Conservation (phyloP, 1,140 invertebrate species). For the Heliconius congener region DNA sequence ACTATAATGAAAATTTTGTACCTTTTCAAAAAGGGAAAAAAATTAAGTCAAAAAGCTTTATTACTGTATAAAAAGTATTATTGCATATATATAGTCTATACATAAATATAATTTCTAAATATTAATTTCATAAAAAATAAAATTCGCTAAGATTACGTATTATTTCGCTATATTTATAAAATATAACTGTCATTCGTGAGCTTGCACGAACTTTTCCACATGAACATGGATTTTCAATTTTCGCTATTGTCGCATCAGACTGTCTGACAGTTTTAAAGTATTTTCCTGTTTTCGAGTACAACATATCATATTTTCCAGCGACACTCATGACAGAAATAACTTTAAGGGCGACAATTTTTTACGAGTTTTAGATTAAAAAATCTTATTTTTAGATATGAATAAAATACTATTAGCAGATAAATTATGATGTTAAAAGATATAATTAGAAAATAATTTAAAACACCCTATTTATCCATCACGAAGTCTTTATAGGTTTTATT, state of each 20-base stretch:
- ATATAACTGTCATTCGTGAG: background rate
- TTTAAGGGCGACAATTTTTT: background rate
- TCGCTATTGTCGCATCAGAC: constrained; percentile 14
- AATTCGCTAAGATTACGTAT: background rate
- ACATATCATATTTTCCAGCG: background rate
- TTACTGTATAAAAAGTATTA: no score
- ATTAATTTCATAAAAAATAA: background rate
- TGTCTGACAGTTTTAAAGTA: constrained; percentile 28
- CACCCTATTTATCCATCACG: background rate
- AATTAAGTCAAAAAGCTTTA: no score
- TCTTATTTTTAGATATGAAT: no score
- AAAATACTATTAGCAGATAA: background rate
- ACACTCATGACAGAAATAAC: background rate
- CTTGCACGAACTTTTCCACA: background rate
- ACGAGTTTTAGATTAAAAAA: background rate
- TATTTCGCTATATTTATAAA: background rate
- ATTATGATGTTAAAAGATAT: background rate
- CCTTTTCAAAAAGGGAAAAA: no score
- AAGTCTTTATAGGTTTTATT: background rate
- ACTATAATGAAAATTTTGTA: no score
- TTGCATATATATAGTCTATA: no score
- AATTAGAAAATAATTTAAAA: background rate
- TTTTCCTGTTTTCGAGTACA: constrained; percentile 17
- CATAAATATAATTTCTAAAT: no score
- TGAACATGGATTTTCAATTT: constrained; percentile 26